Evolutionary conservation across 1,140 invertebrate genomes (phyloP).

Genomic region (Saxidomus purpurata): DNA sequence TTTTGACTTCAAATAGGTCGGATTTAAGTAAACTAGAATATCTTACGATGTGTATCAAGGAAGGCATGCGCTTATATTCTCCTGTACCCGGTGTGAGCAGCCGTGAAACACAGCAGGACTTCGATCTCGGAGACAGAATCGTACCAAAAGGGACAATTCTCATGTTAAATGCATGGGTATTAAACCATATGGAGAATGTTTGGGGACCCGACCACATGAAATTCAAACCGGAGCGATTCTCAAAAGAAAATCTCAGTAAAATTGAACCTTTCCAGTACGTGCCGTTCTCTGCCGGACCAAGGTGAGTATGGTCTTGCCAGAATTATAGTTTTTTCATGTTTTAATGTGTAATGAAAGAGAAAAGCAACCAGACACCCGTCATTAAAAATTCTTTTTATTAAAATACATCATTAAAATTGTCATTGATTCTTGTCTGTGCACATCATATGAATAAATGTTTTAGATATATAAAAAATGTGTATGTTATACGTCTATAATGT

Average conservation of each 20-base stretch:
- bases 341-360: too few species aligned
- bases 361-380: too few species aligned
- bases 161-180: slow-evolving; percentile 52
- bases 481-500: too few species aligned
- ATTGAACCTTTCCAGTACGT: slow-evolving; percentile 72
- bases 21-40: background rate
- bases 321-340: too few species aligned
- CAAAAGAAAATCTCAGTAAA: slow-evolving; percentile 16
- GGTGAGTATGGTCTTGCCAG: slow-evolving; percentile 31
- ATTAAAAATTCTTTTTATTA: too few species aligned
- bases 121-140: slow-evolving; percentile 17
- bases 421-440: too few species aligned
- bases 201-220: slow-evolving; percentile 69
- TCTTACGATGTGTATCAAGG: slow-evolving; percentile 23
- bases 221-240: slow-evolving; percentile 70
- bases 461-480: too few species aligned
- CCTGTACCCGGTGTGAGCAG: slow-evolving; percentile 90
- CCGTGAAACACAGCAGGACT: slow-evolving; percentile 84
- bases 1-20: too few species aligned
- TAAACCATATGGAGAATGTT: slow-evolving; percentile 72
- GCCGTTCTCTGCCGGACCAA: slow-evolving; percentile 79
- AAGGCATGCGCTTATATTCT: slow-evolving; percentile 80
- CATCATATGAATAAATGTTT: too few species aligned
- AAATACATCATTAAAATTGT: too few species aligned
- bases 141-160: slow-evolving; percentile 41